Base-by-base conservation (phyloP, 2,797 vertebrate species). In the Crocidura indochinensis region DNA sequence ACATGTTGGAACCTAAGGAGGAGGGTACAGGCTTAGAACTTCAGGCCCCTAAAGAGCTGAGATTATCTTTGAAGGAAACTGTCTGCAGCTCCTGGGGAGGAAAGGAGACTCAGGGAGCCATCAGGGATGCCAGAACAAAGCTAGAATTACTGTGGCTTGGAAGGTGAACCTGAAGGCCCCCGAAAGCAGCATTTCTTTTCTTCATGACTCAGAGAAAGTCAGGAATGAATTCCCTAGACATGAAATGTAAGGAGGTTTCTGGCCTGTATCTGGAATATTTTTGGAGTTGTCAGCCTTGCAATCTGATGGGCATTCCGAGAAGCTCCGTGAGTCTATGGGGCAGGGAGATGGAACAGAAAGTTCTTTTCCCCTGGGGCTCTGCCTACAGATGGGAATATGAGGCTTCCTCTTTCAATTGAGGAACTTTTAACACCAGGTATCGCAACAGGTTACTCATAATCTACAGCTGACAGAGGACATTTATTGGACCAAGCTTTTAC, bases 201-300 rank as follows among this genome's bases (percentile, higher is more conserved):
- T 96, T 95, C 96, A 94, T 96, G 96, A 95, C 83, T 97, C 94
- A 95, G 88, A 95, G 92, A 95, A 93, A 96, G 93, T 94, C 88
- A 95, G 96, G 95, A 97, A 96, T 95, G 94, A 95, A 95, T 95
- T 97, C 95, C 72, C 86, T 92, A 79, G 80, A 96, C 81, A 19
- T 84, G 96, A 95, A 96, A 96, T 69, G 82, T 91, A 92, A 96
- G 96, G 96, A 96, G 94, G 77, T 67, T 91, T 95, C 95, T 96
- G 92, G 95, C 90, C 91, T 92, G 67, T 96, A 88, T 95, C 90
- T 94, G 94, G 88, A 93, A 90, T 95, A 93, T 91, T 92, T 38
- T 95, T 95, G 91, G 87, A 88, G 74, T 91, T 96, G 96, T 97
- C 94, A 94, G 86, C 78, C 78, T 92, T 87, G 83, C 88, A 91